Evolutionary conservation across 2,113 vertebrate species (phyloP).

Genomic region (Opisthocomus hoazin): DNA sequence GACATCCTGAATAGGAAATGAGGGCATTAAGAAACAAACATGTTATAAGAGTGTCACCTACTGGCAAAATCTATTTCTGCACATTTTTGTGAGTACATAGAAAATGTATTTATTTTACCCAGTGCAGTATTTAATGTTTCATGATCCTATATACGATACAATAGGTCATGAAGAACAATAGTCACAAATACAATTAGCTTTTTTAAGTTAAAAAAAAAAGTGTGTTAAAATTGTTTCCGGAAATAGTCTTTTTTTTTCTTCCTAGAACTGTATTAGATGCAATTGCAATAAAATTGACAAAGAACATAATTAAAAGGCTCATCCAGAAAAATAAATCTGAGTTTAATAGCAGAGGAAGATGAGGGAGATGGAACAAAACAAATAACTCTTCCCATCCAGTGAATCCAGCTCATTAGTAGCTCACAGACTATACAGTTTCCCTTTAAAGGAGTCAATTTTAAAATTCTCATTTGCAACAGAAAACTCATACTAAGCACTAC

Average conservation of each 20-base stretch:
- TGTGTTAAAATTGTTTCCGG: neutral
- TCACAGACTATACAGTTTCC: neutral
- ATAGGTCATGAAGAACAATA: neutral
- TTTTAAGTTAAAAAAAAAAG: neutral
- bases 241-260: neutral
- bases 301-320: neutral
- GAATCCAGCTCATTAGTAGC: neutral
- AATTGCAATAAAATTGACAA: neutral
- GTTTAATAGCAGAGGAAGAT: neutral
- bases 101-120: neutral
- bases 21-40: neutral
- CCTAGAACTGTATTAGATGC: neutral
- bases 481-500: neutral
- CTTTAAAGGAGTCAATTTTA: neutral
- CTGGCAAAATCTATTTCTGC: neutral
- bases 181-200: neutral
- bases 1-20: neutral
- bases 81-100: neutral
- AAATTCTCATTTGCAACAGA: neutral
- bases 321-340: neutral
- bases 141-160: neutral
- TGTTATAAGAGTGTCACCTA: slow-evolving; percentile 10
- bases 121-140: neutral
- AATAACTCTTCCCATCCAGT: neutral
- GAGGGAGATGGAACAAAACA: neutral